Percentiles rank a stretch among this genome's conserved stretches.
Evolutionary conservation across 2,797 vertebrate species (phyloP).

Genomic region (Acanthis flammea): DNA sequence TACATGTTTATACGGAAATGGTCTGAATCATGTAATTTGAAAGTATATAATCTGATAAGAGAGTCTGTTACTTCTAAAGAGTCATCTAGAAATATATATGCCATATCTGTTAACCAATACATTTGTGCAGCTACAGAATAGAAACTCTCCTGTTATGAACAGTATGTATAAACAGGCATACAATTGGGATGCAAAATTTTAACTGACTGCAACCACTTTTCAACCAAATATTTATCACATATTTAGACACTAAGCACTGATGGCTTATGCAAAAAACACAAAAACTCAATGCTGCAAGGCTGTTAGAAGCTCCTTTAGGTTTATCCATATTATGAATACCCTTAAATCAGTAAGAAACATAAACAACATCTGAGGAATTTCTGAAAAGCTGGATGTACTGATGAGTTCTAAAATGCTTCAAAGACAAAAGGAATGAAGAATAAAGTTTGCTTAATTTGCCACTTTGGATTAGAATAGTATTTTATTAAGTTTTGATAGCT

Average conservation of each 20-base stretch:
- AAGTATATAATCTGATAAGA: background rate
- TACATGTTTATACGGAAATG: background rate
- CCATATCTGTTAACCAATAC: background rate
- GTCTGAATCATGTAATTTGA: background rate
- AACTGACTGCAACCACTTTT: background rate
- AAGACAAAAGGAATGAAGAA: background rate
- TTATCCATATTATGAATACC: background rate
- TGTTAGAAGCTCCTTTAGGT: background rate
- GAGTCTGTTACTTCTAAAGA: background rate
- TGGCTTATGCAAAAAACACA: background rate
- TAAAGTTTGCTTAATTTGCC: background rate
- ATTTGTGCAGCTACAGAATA: background rate
- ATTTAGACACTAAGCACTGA: background rate
- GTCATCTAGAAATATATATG: background rate
- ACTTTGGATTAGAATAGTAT: background rate
- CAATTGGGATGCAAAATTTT: background rate
- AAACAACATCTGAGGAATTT: background rate
- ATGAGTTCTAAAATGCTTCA: background rate
- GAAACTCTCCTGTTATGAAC: background rate
- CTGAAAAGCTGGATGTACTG: background rate
- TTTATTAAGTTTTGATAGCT: background rate
- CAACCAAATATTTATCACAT: background rate
- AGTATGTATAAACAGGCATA: background rate
- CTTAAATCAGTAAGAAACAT: background rate
- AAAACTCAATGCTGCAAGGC: background rate